Conservation (phyloP, 2,113 vertebrate species). For the human region GRCh38 chr7:133147001-133147500, state of each 20-base stretch:
- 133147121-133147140: not conserved
- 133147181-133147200: too few relatives aligned
- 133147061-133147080: not conserved
- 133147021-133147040: not conserved
- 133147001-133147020: not conserved
- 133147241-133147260: too few relatives aligned
- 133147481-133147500: not conserved
- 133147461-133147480: not conserved
- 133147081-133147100: not conserved
- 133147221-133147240: too few relatives aligned
- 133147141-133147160: not conserved
- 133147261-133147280: fast-evolving
- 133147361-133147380: not conserved
- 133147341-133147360: not conserved
- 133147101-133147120: not conserved
- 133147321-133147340: too few relatives aligned
- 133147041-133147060: not conserved
- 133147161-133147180: not conserved
- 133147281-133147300: too few relatives aligned
- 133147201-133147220: too few relatives aligned
- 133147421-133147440: not conserved
- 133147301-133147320: too few relatives aligned
- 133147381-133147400: not conserved
- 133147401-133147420: fast-evolving
- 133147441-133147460: not conserved